Conservation (phyloP, 2,888 invertebrate genomes). For the Aricia artaxerxes region DNA sequence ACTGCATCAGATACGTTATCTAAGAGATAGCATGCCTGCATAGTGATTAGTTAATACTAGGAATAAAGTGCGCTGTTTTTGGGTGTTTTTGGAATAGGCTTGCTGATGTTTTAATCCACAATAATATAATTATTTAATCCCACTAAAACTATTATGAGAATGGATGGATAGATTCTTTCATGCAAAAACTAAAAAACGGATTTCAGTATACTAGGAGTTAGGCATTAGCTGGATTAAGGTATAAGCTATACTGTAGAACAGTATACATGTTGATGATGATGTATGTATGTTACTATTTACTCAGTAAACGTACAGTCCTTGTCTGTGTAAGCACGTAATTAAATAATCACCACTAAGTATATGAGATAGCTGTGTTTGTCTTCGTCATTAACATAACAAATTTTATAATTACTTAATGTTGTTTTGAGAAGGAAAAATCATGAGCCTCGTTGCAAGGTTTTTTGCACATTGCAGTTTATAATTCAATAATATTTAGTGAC, state of each 20-base stretch:
- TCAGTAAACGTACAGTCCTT: background rate
- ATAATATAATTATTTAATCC: background rate
- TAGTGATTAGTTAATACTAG: background rate
- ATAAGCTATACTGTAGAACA: no score
- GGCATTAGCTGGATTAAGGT: no score
- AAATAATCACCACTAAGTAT: background rate
- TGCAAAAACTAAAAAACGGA: no score
- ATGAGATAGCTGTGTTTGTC: background rate
- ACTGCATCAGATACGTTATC: slow-evolving; percentile 27
- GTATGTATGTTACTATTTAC: background rate
- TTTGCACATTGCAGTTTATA: no score
- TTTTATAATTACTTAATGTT: no score
- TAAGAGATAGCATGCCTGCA: slow-evolving; percentile 1
- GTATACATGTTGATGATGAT: background rate
- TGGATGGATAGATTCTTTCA: no score
- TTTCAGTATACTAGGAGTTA: no score
- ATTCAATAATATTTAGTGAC: no score
- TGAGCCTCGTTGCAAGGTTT: no score
- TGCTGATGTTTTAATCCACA: background rate
- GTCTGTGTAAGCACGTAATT: background rate
- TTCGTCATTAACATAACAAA: background rate
- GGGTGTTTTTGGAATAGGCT: background rate
- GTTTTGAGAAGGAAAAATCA: no score
- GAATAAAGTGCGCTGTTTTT: background rate
- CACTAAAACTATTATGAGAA: no score